A percentile compares a stretch with the other conserved stretches of the same genome.
phyloP scores from a whole-genome alignment of 2,113 vertebrate species.

The Dasyornis broadbenti region DNA sequence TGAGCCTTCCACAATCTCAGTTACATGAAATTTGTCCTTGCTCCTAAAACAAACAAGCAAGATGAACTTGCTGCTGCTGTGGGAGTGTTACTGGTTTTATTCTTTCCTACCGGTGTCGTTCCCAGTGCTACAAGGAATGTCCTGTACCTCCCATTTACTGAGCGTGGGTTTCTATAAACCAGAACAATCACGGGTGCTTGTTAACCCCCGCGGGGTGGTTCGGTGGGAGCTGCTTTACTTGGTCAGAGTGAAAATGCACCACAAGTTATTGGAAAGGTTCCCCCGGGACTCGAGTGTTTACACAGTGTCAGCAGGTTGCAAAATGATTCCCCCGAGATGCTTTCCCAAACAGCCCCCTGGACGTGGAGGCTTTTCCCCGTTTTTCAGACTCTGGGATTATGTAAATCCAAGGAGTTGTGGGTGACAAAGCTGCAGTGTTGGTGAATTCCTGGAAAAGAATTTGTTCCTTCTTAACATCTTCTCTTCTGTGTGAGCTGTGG shows the following conservation, averaged over 20 bases:
- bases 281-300: background rate
- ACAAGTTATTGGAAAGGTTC: background rate
- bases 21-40: background rate
- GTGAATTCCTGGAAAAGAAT: background rate
- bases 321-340: background rate
- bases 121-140: background rate
- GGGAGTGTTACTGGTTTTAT: background rate
- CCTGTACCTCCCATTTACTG: background rate
- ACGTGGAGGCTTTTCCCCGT: background rate
- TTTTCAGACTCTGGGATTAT: background rate
- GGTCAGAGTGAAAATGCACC: background rate
- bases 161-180: accelerated
- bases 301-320: background rate
- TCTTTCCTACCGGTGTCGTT: background rate
- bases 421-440: background rate
- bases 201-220: background rate
- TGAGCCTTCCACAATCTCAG: background rate
- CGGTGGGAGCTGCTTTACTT: background rate
- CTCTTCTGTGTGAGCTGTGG: background rate
- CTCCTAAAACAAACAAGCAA: background rate
- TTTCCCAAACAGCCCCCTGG: background rate
- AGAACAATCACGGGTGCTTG: background rate
- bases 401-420: background rate
- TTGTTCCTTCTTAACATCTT: background rate
- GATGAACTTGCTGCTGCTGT: background rate